These are phyloP conservation scores for Drosophila sp. DNA, from an alignment of 1,140 invertebrate genomes.

Conservation along the genomic window DNA sequence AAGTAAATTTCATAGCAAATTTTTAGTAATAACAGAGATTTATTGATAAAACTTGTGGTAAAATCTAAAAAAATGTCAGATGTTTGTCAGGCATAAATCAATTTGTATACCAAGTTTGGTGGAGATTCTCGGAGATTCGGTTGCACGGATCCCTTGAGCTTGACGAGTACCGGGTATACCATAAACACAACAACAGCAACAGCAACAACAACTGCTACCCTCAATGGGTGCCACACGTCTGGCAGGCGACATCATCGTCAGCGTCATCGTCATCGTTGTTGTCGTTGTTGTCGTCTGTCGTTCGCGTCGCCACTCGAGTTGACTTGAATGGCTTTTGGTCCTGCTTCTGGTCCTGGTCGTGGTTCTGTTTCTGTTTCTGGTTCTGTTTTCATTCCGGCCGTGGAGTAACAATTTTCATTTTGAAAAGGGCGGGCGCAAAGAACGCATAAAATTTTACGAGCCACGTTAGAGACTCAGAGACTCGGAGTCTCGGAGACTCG, in stretches of 20 bases:
- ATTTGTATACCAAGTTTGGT: too few relatives aligned
- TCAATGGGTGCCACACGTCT: slow-evolving; percentile 71
- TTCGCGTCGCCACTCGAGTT: slow-evolving; percentile 70
- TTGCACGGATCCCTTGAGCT: too few relatives aligned
- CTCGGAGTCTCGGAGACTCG: slow-evolving; percentile 30
- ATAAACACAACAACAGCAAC: slow-evolving; percentile 20
- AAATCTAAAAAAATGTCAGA: too few relatives aligned
- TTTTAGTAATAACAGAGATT: too few relatives aligned
- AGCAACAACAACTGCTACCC: slow-evolving; percentile 37
- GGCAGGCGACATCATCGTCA: slow-evolving; percentile 63
- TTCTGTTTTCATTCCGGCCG: slow-evolving; percentile 14
- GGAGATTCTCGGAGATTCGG: too few relatives aligned
- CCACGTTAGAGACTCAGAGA: slow-evolving; percentile 48
- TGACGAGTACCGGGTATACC: neutral
- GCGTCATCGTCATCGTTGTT: slow-evolving; percentile 12
- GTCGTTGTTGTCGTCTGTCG: slow-evolving; percentile 6
- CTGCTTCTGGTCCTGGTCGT: slow-evolving; percentile 14
- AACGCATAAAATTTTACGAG: slow-evolving; percentile 83
- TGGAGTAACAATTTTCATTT: slow-evolving; percentile 80
- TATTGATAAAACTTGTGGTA: too few relatives aligned
- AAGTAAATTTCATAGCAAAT: too few relatives aligned
- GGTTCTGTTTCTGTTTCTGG: slow-evolving; percentile 8
- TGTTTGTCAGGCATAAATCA: too few relatives aligned
- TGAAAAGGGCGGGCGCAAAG: slow-evolving; percentile 66
- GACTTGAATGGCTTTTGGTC: slow-evolving; percentile 58